phyloP scores from a whole-genome alignment of 2,797 vertebrate species.

The Synanceia verrucosa region DNA sequence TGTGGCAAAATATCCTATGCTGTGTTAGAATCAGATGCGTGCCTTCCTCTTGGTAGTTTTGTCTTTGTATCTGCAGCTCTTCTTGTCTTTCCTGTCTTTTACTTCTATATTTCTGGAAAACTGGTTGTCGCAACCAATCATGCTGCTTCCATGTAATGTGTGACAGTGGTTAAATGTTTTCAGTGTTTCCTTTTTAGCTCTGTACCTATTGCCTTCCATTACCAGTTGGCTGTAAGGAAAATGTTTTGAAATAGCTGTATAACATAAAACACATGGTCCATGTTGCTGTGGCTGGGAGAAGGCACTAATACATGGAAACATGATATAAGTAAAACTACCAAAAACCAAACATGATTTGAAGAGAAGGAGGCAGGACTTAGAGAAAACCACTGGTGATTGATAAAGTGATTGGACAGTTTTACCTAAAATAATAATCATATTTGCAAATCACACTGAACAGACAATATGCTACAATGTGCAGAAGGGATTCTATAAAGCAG shows the following conservation, averaged over 20 bases:
- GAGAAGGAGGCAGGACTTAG: neutral
- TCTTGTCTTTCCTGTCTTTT: conserved; percentile 37
- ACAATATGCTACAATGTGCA: too few species aligned
- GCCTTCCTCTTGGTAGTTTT: conserved; percentile 31
- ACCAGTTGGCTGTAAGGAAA: neutral
- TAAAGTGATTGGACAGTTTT: neutral
- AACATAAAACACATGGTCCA: neutral
- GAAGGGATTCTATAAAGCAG: neutral
- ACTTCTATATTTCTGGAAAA: conserved; percentile 1
- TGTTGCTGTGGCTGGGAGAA: neutral
- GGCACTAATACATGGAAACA: neutral
- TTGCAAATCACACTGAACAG: neutral
- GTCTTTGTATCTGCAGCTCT: conserved; percentile 30
- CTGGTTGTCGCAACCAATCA: neutral
- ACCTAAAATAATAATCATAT: neutral
- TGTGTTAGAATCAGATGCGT: conserved; percentile 17
- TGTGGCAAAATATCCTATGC: conserved; percentile 3
- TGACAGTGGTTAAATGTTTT: conserved; percentile 8
- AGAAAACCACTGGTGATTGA: neutral
- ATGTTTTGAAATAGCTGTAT: neutral
- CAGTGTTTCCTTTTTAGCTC: neutral
- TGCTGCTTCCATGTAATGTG: conserved; percentile 11
- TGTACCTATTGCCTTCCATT: neutral
- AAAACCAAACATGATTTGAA: neutral
- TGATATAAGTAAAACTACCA: too few species aligned